These are phyloP conservation scores for Spizaetus ornatus DNA, from an alignment of 2,113 vertebrate species.

Conservation along the genomic window DNA sequence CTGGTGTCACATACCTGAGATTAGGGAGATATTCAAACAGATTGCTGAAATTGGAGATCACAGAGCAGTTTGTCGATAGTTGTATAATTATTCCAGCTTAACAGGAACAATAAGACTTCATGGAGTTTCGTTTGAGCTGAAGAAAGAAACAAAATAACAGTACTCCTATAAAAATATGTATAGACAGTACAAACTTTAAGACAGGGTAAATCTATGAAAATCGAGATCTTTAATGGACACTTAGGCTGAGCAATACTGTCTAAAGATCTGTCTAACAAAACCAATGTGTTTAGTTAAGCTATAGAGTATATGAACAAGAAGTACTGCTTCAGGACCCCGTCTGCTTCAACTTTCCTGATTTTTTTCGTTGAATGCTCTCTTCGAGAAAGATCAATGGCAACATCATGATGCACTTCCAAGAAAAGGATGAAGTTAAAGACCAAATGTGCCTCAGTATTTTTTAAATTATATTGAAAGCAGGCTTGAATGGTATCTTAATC, in stretches of 20 bases:
- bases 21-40: not conserved
- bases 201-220: not conserved
- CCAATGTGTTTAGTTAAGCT: not conserved
- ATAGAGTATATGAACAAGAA: not conserved
- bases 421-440: not conserved
- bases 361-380: not conserved
- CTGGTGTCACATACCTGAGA: not conserved
- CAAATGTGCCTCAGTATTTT: not conserved
- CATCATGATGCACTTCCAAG: not conserved
- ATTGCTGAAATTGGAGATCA: not conserved
- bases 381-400: not conserved
- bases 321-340: not conserved
- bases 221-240: not conserved
- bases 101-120: not conserved
- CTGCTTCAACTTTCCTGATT: not conserved
- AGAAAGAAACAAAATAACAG: not conserved
- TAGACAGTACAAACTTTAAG: not conserved
- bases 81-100: not conserved
- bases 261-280: not conserved
- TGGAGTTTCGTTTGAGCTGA: not conserved
- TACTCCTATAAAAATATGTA: accelerated
- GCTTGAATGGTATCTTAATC: not conserved
- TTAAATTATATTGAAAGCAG: not conserved
- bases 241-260: not conserved
- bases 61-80: not conserved